These are phyloP conservation scores for Bubo bubo DNA, from an alignment of 2,113 vertebrate species.

Conservation along the genomic window DNA sequence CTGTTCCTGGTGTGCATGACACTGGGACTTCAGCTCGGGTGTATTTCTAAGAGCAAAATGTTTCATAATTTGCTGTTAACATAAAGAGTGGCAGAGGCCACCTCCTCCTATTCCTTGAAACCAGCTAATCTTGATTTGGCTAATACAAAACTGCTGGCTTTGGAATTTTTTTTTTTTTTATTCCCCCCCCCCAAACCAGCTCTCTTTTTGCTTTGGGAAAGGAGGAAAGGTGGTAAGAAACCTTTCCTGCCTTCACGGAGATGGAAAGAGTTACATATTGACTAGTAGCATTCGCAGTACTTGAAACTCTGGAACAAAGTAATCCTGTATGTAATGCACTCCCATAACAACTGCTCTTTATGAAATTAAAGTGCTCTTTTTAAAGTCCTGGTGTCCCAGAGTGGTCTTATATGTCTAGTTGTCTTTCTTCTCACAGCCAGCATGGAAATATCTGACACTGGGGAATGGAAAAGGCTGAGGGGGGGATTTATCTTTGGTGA, in stretches of 20 bases:
- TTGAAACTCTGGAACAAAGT: background rate
- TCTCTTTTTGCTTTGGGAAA: background rate
- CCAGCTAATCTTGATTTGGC: background rate
- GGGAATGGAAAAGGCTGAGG: background rate
- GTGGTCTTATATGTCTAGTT: background rate
- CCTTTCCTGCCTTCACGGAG: background rate
- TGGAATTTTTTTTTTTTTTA: too few species aligned
- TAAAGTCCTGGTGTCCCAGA: background rate
- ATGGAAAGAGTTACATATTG: background rate
- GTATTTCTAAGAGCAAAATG: background rate
- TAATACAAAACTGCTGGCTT: background rate
- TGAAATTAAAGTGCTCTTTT: background rate
- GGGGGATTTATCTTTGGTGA: background rate
- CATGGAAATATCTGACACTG: background rate
- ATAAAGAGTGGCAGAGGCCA: background rate
- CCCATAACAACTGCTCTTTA: background rate
- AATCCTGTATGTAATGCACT: background rate
- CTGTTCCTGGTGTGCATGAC: background rate
- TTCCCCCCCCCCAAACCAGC: background rate
- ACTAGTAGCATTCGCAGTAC: background rate
- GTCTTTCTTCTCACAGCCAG: background rate
- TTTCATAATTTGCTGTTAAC: background rate
- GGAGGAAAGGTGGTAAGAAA: background rate
- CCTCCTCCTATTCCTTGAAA: background rate
- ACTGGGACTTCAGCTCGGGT: background rate